Conservation (phyloP, 1,140 invertebrate genomes). For the Proales similis region DNA sequence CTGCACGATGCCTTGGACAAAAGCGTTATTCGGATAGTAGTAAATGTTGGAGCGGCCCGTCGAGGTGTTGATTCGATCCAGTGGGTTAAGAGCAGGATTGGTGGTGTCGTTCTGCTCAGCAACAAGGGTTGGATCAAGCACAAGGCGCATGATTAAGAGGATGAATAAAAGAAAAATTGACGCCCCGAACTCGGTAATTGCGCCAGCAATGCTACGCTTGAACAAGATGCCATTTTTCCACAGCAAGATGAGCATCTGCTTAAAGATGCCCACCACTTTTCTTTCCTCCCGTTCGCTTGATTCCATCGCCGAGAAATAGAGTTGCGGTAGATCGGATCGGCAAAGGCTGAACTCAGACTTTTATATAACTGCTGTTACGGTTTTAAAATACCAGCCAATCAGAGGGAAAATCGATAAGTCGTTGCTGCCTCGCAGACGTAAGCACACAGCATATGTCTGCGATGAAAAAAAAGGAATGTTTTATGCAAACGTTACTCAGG, state of each 20-base stretch:
- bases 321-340: no score
- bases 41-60: not conserved
- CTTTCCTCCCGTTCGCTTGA: no score
- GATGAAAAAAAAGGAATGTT: no score
- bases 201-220: constrained; percentile 12
- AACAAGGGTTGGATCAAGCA: constrained; percentile 19
- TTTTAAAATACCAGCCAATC: no score
- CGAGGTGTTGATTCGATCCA: constrained; percentile 1
- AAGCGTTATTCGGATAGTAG: constrained; percentile 29
- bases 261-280: constrained; percentile 32
- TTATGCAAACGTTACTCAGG: no score
- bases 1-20: constrained; percentile 8
- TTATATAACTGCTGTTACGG: no score
- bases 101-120: constrained; percentile 3
- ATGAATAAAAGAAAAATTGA: constrained; percentile 29
- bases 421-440: no score
- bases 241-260: constrained; percentile 17
- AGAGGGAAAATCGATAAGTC: no score
- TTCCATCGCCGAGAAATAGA: no score
- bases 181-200: constrained; percentile 1
- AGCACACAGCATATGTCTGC: no score
- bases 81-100: constrained; percentile 9
- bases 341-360: no score
- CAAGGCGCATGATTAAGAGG: constrained; percentile 13
- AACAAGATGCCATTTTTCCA: constrained; percentile 35